A percentile compares a stretch with the other conserved stretches of the same genome.
These are phyloP conservation scores for Drosophila asahinai DNA, from an alignment of 1,140 invertebrate species.

Conservation along the genomic window DNA sequence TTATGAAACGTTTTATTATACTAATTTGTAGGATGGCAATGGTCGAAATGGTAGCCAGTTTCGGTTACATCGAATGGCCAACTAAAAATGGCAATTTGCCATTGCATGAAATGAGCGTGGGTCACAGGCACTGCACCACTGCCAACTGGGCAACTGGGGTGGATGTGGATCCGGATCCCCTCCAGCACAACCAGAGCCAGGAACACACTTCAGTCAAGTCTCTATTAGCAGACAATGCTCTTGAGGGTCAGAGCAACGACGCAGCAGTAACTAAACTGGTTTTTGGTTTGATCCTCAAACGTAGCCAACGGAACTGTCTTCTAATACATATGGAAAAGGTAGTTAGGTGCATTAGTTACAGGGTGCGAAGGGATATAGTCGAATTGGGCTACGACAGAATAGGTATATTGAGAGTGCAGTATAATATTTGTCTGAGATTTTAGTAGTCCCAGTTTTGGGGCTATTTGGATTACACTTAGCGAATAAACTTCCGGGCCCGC, in stretches of 20 bases:
- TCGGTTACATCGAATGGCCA: slow-evolving; percentile 81
- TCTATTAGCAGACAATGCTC: slow-evolving; percentile 83
- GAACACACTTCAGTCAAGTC: slow-evolving; percentile 77
- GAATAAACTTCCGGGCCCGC: no score
- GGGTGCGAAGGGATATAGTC: not conserved
- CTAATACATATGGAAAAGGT: slow-evolving; percentile 69
- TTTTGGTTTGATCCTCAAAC: slow-evolving; percentile 45
- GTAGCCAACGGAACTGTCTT: slow-evolving; percentile 45
- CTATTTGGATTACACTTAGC: no score
- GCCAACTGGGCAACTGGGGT: slow-evolving; percentile 26
- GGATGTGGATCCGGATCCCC: slow-evolving; percentile 7
- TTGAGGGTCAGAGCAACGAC: slow-evolving; percentile 14
- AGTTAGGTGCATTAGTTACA: slow-evolving; percentile 44
- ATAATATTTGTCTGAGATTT: no score
- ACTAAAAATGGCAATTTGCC: slow-evolving; percentile 84
- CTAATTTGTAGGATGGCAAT: slow-evolving; percentile 83
- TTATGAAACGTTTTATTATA: slow-evolving; percentile 85
- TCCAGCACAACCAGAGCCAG: slow-evolving; percentile 8
- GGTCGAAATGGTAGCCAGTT: slow-evolving; percentile 72
- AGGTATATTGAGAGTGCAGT: no score
- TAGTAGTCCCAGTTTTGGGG: no score
- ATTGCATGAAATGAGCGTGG: slow-evolving; percentile 61
- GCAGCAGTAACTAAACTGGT: slow-evolving; percentile 11
- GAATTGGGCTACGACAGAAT: not conserved
- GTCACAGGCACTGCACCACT: slow-evolving; percentile 15